A percentile compares a stretch with the other conserved stretches of the same genome.
These are phyloP conservation scores for Tauraco erythrolophus DNA, from an alignment of 2,113 vertebrate genomes.

Conservation along the genomic window DNA sequence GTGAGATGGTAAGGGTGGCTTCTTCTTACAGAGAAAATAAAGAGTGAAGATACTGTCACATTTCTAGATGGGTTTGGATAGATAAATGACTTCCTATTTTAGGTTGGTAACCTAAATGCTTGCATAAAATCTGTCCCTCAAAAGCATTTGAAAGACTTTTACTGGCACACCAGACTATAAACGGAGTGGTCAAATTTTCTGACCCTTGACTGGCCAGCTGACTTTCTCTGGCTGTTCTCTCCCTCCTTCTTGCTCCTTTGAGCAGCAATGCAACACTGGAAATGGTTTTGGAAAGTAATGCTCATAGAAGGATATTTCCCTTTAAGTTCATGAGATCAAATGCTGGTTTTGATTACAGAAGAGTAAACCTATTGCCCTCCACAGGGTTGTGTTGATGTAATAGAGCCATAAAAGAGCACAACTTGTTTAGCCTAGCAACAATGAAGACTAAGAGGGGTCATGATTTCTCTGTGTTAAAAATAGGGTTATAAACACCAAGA, in stretches of 20 bases:
- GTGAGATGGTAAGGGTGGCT: not conserved
- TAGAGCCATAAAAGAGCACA: slow-evolving; percentile 39
- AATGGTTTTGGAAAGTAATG: not conserved
- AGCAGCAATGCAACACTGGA: not conserved
- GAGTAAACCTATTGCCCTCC: slow-evolving; percentile 55
- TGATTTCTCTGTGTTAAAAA: not conserved
- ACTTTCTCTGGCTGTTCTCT: not conserved
- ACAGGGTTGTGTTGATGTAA: slow-evolving; percentile 38
- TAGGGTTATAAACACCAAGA: not conserved
- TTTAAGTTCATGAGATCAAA: slow-evolving; percentile 57
- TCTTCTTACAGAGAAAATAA: not conserved
- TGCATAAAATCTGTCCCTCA: not conserved
- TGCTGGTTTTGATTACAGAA: slow-evolving; percentile 60
- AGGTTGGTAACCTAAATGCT: not conserved
- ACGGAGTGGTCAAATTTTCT: not conserved
- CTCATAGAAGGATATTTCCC: slow-evolving; percentile 5
- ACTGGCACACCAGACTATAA: not conserved
- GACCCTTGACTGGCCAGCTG: not conserved
- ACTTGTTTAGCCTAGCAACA: slow-evolving; percentile 63
- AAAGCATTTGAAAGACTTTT: not conserved
- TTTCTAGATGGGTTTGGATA: not conserved
- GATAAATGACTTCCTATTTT: not conserved
- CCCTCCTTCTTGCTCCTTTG: not conserved
- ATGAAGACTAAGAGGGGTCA: slow-evolving; percentile 41
- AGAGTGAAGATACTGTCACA: rapidly evolving